These are phyloP conservation scores for Caerostris darwini DNA, from an alignment of 1,140 invertebrate genomes.

Conservation along the genomic window DNA sequence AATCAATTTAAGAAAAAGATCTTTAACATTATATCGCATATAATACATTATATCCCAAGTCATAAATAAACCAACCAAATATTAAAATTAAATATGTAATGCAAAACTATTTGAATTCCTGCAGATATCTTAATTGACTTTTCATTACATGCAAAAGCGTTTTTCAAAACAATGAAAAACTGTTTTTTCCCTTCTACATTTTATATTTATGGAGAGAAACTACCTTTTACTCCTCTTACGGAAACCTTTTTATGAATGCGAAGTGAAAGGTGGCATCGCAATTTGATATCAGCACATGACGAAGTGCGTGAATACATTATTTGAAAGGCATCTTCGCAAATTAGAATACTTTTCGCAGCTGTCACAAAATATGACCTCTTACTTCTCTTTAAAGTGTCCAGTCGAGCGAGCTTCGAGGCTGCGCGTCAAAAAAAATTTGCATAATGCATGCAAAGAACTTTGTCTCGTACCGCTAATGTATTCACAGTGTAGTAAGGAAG, in stretches of 20 bases:
- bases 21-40: no score
- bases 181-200: neutral
- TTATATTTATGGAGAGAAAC: neutral
- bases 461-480: no score
- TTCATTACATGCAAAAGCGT: neutral
- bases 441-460: no score
- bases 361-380: neutral
- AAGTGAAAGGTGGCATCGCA: neutral
- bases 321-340: neutral
- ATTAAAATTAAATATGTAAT: neutral
- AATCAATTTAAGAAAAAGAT: no score
- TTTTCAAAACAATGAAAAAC: neutral
- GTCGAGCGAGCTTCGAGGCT: neutral
- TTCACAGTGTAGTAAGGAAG: no score
- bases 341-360: slow-evolving; percentile 33
- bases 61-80: neutral
- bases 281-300: neutral
- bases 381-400: neutral
- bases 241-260: neutral
- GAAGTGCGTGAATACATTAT: no score
- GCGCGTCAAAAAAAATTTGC: no score
- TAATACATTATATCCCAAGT: no score
- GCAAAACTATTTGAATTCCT: neutral
- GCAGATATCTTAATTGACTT: neutral
- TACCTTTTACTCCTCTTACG: neutral